Conservation (phyloP, 2,113 vertebrate genomes). For the Struthidea cinerea region DNA sequence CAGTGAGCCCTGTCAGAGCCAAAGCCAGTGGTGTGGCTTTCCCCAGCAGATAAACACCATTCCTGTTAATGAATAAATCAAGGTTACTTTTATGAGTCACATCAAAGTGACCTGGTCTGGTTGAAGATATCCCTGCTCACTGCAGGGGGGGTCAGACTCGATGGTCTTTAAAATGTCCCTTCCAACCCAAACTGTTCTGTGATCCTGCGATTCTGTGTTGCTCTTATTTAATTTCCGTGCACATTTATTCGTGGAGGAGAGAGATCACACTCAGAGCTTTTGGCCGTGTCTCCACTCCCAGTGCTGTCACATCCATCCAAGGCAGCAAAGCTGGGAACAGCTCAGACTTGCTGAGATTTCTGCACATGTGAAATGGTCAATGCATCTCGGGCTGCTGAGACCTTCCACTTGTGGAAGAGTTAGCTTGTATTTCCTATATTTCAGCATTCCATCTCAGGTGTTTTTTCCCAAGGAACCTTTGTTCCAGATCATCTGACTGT, state of each 20-base stretch:
- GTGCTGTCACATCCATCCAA: not conserved
- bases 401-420: not conserved
- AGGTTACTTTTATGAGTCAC: not conserved
- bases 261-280: not conserved
- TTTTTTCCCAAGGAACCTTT: conserved; percentile 58
- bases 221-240: not conserved
- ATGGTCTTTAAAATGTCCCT: not conserved
- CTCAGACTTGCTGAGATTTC: not conserved
- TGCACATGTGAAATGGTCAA: not conserved
- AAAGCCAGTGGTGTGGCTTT: not conserved
- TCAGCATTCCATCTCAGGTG: conserved; percentile 58
- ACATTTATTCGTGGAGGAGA: not conserved
- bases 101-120: not conserved
- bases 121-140: not conserved
- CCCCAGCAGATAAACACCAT: not conserved
- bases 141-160: too few species aligned
- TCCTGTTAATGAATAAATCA: not conserved
- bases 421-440: not conserved
- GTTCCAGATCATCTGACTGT: conserved; percentile 74
- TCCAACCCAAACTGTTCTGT: not conserved
- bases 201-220: not conserved
- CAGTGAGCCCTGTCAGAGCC: not conserved
- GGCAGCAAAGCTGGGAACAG: not conserved
- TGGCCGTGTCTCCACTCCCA: not conserved
- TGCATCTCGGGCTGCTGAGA: not conserved